These are phyloP conservation scores for Sebastes hubbsi DNA, from an alignment of 2,797 vertebrate species.

Conservation along the genomic window DNA sequence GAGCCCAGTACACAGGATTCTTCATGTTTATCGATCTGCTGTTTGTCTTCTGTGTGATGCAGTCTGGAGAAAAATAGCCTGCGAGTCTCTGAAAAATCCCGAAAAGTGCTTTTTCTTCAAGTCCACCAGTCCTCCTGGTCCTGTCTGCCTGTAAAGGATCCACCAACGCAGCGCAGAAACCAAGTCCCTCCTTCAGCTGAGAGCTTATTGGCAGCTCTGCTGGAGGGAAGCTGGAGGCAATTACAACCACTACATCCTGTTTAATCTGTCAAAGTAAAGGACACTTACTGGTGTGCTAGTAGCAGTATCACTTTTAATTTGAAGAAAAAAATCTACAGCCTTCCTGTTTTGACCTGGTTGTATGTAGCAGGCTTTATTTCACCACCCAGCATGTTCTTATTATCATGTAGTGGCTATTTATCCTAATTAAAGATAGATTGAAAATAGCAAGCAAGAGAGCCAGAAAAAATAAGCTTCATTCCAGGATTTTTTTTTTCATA, in stretches of 20 bases:
- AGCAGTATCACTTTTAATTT: slow-evolving; percentile 16
- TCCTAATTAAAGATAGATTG: neutral
- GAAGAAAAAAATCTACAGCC: fast-evolving
- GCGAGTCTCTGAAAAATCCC: slow-evolving; percentile 69
- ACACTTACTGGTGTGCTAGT: fast-evolving
- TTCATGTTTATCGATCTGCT: slow-evolving; percentile 68
- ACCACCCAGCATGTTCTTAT: neutral
- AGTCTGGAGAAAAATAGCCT: slow-evolving; percentile 41
- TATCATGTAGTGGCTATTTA: neutral
- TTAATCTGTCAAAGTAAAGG: neutral
- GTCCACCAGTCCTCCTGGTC: slow-evolving; percentile 56
- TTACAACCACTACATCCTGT: neutral
- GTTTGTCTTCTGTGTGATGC: slow-evolving; percentile 9
- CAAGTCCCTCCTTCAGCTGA: slow-evolving; percentile 75
- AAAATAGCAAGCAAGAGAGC: neutral
- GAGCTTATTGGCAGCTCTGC: slow-evolving; percentile 65
- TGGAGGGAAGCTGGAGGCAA: neutral
- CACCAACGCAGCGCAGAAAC: slow-evolving; percentile 67
- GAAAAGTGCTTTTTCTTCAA: slow-evolving; percentile 66
- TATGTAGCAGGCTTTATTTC: neutral
- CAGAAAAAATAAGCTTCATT: neutral
- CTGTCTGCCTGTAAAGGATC: slow-evolving; percentile 64
- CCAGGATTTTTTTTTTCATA: neutral
- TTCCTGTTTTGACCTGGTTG: neutral
- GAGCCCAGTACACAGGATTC: slow-evolving; percentile 81